Conservation (phyloP, 2,113 vertebrate genomes). For the Monopterus albus region DNA sequence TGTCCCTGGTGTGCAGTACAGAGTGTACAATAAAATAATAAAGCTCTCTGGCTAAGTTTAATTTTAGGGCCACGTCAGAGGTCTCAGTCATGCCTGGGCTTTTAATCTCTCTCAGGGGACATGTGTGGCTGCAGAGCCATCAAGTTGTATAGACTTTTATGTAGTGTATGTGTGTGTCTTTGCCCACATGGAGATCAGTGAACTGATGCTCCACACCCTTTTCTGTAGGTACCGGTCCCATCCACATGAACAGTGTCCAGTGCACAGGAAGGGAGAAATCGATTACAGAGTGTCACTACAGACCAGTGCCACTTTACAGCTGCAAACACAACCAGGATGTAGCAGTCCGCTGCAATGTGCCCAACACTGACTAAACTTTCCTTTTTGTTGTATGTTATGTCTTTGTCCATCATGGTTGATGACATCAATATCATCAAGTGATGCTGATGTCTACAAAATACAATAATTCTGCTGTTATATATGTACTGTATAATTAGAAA, state of each 20-base stretch:
- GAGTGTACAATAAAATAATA: conserved; percentile 28
- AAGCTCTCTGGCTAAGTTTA: conserved; percentile 32
- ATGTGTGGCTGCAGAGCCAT: conserved; percentile 15
- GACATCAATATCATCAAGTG: too few relatives aligned
- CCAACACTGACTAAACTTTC: conserved; percentile 86
- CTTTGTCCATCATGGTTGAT: too few relatives aligned
- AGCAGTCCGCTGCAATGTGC: conserved; percentile 91
- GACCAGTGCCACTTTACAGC: conserved; percentile 78
- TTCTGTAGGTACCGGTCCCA: conserved; percentile 89
- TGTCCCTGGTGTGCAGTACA: conserved; percentile 26
- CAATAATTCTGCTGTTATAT: too few relatives aligned
- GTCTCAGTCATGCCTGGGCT: conserved; percentile 23
- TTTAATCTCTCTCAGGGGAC: conserved; percentile 44
- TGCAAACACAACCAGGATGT: conserved; percentile 90
- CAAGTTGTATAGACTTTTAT: too few relatives aligned
- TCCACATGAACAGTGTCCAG: conserved; percentile 91
- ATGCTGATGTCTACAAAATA: too few relatives aligned
- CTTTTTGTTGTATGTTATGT: too few relatives aligned
- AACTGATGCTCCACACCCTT: neutral
- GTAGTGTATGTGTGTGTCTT: conserved; percentile 1
- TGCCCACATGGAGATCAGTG: too few relatives aligned
- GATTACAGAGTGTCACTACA: conserved; percentile 85
- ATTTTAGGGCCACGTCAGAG: conserved; percentile 67
- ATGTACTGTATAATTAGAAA: too few relatives aligned
- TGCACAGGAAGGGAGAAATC: conserved; percentile 88